These are phyloP conservation scores for Paguma larvata DNA, from an alignment of 2,797 vertebrate species.

Conservation along the genomic window DNA sequence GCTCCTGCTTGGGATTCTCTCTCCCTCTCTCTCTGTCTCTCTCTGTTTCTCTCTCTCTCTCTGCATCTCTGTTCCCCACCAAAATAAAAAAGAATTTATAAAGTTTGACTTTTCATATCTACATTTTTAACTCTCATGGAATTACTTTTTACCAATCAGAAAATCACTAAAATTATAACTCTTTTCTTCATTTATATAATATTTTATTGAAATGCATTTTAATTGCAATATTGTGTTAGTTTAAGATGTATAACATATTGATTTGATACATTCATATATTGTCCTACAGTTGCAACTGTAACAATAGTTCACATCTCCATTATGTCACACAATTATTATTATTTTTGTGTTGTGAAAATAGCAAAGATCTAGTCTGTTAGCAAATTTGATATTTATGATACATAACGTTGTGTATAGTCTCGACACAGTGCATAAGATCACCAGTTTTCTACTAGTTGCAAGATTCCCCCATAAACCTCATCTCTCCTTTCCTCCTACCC, in stretches of 20 bases:
- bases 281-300: not conserved
- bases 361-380: not conserved
- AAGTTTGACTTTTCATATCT: not conserved
- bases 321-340: too few relatives aligned
- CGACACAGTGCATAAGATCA: not conserved
- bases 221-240: not conserved
- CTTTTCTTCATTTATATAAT: not conserved
- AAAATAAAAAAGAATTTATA: not conserved
- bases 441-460: not conserved
- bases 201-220: not conserved
- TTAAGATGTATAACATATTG: not conserved
- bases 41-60: too few relatives aligned
- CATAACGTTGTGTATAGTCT: not conserved
- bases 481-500: not conserved
- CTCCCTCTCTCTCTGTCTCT: too few relatives aligned
- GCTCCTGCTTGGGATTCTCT: too few relatives aligned
- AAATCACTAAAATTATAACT: not conserved
- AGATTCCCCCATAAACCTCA: not conserved
- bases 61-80: too few relatives aligned
- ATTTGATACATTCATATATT: not conserved
- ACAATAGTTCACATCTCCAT: not conserved
- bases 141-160: not conserved
- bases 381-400: not conserved
- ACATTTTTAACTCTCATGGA: not conserved
- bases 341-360: not conserved